Evolutionary conservation across 2,797 vertebrate genomes (phyloP), one percentile per base, ranked within the genome.

Genomic region (Coccyzus lansbergi): DNA sequence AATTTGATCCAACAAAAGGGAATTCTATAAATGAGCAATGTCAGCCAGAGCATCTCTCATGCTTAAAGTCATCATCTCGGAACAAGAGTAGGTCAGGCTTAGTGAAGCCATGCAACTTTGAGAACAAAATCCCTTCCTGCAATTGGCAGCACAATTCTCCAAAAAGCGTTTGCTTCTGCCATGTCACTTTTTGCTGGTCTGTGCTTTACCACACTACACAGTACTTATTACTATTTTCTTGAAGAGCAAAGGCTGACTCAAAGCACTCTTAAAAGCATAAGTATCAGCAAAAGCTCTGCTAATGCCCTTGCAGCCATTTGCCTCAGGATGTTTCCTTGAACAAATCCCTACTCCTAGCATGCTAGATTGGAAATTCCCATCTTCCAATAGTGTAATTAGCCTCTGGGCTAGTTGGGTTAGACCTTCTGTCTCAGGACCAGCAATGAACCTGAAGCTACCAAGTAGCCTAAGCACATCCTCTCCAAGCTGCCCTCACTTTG

Each of bases 1-100:
- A 95, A 94, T 86, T 68, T 81, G 40, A 91, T 64, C 68, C 88
- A 90, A 94, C 95, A 95, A 96, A 95, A 89, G 86, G 65, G 86
- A 85, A 76, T 69, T 71, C 85, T 86, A 67, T 68, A 88, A 90
- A 86, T 53, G 88, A 94, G 71, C 79, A 42, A 60, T 76, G 90
- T 79, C 91, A 95, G 58, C 48, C 4, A 0, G 74, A 51, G 55
- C 69, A 77, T 55, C 82, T 86, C 90, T 76, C 20, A 48, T 11
- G 72, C 79, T 76, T 68, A 4, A 44, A 82, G 64, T 52, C 81
- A 86, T 82, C 72, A 62, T 86, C 59, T 64, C 2, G 2, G 70
- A 90, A 94, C 9, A 63, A 46, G 82, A 82, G 60, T 3, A 55
- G 82, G 78, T 92, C 71, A 86, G 64, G 69, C 42, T 90, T 13